phyloP scores from a whole-genome alignment of 2,888 invertebrate species.

The Tinea pellionella region DNA sequence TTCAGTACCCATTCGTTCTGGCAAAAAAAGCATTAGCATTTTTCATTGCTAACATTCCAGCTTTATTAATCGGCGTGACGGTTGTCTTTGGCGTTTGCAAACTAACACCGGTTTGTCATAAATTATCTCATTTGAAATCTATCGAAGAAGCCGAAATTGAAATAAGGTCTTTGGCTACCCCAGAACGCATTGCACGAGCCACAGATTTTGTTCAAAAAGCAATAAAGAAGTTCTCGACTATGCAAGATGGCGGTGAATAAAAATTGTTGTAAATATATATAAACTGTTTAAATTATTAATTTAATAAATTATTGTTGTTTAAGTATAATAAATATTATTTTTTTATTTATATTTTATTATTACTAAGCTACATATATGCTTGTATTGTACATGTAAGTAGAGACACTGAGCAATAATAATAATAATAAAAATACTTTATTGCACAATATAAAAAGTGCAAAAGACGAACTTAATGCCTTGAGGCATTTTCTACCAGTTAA shows the following conservation, averaged over 20 bases:
- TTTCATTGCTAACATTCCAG: not conserved
- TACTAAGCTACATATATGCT: too few relatives aligned
- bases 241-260: not conserved
- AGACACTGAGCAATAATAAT: too few relatives aligned
- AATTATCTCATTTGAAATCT: slow-evolving; percentile 1
- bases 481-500: too few relatives aligned
- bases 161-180: not conserved
- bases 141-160: slow-evolving; percentile 7
- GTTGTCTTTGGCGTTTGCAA: not conserved
- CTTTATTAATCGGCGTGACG: not conserved
- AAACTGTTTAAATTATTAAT: too few relatives aligned
- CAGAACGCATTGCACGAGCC: slow-evolving; percentile 1
- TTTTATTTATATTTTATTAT: too few relatives aligned
- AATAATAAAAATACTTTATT: too few relatives aligned
- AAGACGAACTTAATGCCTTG: too few relatives aligned
- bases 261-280: too few relatives aligned
- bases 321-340: too few relatives aligned
- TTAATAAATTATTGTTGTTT: too few relatives aligned
- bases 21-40: not conserved
- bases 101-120: not conserved
- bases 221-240: not conserved
- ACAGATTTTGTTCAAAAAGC: slow-evolving; percentile 5
- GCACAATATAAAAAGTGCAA: too few relatives aligned
- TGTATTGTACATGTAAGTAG: too few relatives aligned
- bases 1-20: not conserved